Percentiles rank a stretch among this genome's conserved stretches.
Conservation (phyloP, 1,140 invertebrate genomes). For the Latrodectus geometricus region DNA sequence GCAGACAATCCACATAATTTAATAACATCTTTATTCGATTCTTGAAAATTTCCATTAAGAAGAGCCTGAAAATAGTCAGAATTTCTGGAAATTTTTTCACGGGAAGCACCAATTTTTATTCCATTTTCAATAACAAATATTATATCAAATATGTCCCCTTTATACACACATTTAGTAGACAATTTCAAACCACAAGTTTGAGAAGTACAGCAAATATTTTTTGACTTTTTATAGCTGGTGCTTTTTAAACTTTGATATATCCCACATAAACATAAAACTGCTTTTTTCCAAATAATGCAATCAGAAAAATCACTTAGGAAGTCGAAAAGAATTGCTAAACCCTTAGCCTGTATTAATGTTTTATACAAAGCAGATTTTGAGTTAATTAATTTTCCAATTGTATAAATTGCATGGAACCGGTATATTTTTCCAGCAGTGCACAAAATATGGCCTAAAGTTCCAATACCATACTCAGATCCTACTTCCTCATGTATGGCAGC, state of each 20-base stretch:
- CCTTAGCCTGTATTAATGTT: conserved; percentile 24
- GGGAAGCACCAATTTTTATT: conserved; percentile 13
- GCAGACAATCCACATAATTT: background rate
- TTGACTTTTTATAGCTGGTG: background rate
- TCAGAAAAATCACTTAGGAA: conserved; percentile 11
- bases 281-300: background rate
- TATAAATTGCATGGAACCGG: conserved; percentile 11
- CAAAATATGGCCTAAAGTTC: conserved; percentile 43
- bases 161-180: conserved; percentile 26
- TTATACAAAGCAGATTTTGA: conserved; percentile 1
- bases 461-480: conserved; percentile 44
- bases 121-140: conserved; percentile 20
- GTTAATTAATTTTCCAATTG: conserved; percentile 15
- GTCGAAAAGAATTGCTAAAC: background rate
- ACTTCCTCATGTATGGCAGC: conserved; percentile 4
- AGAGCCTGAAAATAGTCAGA: conserved; percentile 52
- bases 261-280: conserved; percentile 14
- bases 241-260: conserved; percentile 25
- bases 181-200: background rate
- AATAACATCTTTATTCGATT: conserved; percentile 8
- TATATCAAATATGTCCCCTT: conserved; percentile 23
- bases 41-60: conserved; percentile 28
- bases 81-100: conserved; percentile 30
- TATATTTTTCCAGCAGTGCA: background rate
- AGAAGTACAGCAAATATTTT: conserved; percentile 12